Evolutionary conservation across 2,888 invertebrate species (phyloP), one percentile per base, ranked within the genome.

Genomic region (Acanthoscelides obtectus): DNA sequence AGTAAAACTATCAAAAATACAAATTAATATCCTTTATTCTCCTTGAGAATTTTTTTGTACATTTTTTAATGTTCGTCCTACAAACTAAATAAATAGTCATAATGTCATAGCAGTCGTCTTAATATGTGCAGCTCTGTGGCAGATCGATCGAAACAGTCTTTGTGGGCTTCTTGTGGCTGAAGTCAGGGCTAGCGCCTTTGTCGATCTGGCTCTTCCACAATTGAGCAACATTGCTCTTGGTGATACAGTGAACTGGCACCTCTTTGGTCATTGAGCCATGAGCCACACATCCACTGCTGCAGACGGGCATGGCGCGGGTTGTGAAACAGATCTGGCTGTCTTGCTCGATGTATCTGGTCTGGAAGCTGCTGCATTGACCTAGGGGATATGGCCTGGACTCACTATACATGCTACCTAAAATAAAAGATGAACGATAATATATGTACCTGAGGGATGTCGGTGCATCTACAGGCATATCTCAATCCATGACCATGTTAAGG

Each of bases 321-420:
- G 90, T 88, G 83, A 93, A 91, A 83, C 92, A 93, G 72, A 89
- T 80, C 77, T 89, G 84, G 0, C 86, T 86, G 67, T 86, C 85
- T 68, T 83, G 85, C 77, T 88, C 86, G 67, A 87, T 85, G 79
- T 86, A 89, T 77, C 88, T 89, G 0, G 88, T 87, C 80, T 89
- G 88, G 75, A 87, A 78, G 71, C 75, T 77, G 65, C 81, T 79
- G 74, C 83, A 81, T 20, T 25, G 69, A 20, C 22, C 69, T 20
- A 45, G 20, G 5, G 45, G 22, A 2, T 83, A 68, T 77, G 68
- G 25, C 70, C 72, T 27, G 69, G 73, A 20, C n/a, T 63, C 64
- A 69, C 65, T 70, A 25, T 70, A 63, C 80, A 45, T 45, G 45
- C 45, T 45, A 45, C 45, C 79, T 66, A 84, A 83, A 68, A 83